These are phyloP conservation scores for Antitype chi DNA, from an alignment of 2,888 invertebrate genomes.

Conservation along the genomic window DNA sequence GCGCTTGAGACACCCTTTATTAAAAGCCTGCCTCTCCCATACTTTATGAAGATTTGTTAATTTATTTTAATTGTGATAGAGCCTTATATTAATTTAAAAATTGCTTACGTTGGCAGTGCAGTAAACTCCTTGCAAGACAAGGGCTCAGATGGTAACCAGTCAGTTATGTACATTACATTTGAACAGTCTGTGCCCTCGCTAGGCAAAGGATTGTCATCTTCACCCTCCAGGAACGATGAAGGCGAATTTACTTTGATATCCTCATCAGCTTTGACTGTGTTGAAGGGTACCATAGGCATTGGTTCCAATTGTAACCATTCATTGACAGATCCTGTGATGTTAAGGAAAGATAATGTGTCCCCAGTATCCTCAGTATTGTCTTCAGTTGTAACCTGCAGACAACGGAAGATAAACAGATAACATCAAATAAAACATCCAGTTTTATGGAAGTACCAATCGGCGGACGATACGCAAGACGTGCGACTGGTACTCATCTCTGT, in stretches of 20 bases:
- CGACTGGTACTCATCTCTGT: neutral
- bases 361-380: slow-evolving; percentile 63
- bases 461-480: neutral
- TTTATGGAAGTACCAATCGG: neutral
- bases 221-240: slow-evolving; percentile 59
- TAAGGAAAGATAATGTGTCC: slow-evolving; percentile 80
- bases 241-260: slow-evolving; percentile 65
- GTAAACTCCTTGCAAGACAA: slow-evolving; percentile 89
- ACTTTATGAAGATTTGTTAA: too few species aligned
- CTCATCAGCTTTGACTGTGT: slow-evolving; percentile 55
- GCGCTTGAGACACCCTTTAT: too few species aligned
- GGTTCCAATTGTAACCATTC: slow-evolving; percentile 85
- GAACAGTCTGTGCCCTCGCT: slow-evolving; percentile 53
- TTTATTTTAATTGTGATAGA: too few species aligned
- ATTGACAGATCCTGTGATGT: slow-evolving; percentile 81
- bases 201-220: slow-evolving; percentile 44
- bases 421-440: neutral
- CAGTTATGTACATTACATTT: slow-evolving; percentile 80
- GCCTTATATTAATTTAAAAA: neutral
- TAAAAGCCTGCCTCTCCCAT: too few species aligned
- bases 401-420: slow-evolving; percentile 11
- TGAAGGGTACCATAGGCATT: slow-evolving; percentile 72
- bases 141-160: slow-evolving; percentile 91
- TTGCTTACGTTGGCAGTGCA: slow-evolving; percentile 92
- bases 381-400: slow-evolving; percentile 41